Evolutionary conservation across 2,113 vertebrate genomes (phyloP), one percentile per base, ranked within the genome.

Genomic region (Corythaixoides concolor): DNA sequence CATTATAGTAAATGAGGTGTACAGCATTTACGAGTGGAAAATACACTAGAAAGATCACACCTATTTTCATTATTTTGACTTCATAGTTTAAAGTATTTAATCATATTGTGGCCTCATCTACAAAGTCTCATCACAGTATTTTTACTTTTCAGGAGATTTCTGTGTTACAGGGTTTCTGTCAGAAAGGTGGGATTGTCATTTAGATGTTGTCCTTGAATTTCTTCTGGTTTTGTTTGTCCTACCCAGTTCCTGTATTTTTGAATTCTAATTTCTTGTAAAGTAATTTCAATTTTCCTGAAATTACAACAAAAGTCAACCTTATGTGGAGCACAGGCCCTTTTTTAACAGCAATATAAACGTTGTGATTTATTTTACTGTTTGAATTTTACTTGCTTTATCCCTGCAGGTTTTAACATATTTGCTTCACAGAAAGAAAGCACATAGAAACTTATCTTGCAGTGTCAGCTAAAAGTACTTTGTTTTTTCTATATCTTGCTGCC

Each of bases 401-500:
- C 41, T 91, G 49, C 56, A 83, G 67, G 69, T 88, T 88, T 91
- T 73, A 89, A 81, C 6, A 0, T 85, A 58, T 75, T 92, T 93
- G n/a, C 60, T 88, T 89, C 78, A 67, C 30, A 53, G 53, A 93
- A 22, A 86, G 56, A 89, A 93, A 91, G 60, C 58, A 75, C n/a
- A 22, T 16, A 75, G 88, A 66, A 86, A 74, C 43, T 75, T 79
- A 72, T 32, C 87, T 90, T 89, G 88, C 73, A 72, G 43, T 58
- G 41, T 95, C 94, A 97, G 91, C 95, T 81, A 66, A 67, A 96
- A 92, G 64, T 78, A 32, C 49, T 96, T 77, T 6, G 8, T 92
- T 85, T 93, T 33, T 81, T 91, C 86, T 89, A 11, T 89, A 11
- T 94, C 91, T 92, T 67, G 35, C 68, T 94, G 41, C 78, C 90